These are phyloP conservation scores for Carposina sasakii DNA, from an alignment of 1,140 invertebrate species.

Conservation along the genomic window DNA sequence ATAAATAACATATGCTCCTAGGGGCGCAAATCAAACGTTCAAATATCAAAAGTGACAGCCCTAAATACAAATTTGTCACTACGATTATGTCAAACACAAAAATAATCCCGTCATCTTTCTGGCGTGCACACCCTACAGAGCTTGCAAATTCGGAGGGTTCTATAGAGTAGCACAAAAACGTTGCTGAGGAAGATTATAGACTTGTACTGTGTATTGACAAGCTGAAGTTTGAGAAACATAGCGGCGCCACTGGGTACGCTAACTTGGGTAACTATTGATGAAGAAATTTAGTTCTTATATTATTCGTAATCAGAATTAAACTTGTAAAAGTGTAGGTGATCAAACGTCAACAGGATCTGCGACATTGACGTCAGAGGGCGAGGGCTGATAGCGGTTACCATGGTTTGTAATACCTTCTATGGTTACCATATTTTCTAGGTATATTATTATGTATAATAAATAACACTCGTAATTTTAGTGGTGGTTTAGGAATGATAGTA, in stretches of 20 bases:
- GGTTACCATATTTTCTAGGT: no score
- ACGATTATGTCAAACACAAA: constrained; percentile 72
- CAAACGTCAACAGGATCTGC: constrained; percentile 60
- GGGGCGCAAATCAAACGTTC: no score
- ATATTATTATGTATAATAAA: no score
- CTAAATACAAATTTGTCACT: constrained; percentile 68
- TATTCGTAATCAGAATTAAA: no score
- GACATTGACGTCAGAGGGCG: constrained; percentile 47
- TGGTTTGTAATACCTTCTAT: constrained; percentile 62
- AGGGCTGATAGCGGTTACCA: constrained; percentile 59
- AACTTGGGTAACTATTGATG: no score
- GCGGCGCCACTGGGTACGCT: no score
- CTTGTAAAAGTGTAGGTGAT: no score
- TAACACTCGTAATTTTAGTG: no score
- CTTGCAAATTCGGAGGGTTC: constrained; percentile 61
- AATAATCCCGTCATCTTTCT: constrained; percentile 71
- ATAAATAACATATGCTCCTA: no score
- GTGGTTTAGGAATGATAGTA: no score
- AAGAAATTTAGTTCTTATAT: no score
- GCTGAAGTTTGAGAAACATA: no score
- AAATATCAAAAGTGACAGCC: constrained; percentile 49
- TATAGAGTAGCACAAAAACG: constrained; percentile 28
- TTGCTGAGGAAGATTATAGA: constrained; percentile 55
- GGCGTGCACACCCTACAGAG: constrained; percentile 58
- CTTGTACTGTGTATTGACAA: constrained; percentile 39